A percentile compares a stretch with the other conserved stretches of the same genome.
Evolutionary conservation across 2,888 invertebrate genomes (phyloP).

Genomic region (Latheticus oryzae): DNA sequence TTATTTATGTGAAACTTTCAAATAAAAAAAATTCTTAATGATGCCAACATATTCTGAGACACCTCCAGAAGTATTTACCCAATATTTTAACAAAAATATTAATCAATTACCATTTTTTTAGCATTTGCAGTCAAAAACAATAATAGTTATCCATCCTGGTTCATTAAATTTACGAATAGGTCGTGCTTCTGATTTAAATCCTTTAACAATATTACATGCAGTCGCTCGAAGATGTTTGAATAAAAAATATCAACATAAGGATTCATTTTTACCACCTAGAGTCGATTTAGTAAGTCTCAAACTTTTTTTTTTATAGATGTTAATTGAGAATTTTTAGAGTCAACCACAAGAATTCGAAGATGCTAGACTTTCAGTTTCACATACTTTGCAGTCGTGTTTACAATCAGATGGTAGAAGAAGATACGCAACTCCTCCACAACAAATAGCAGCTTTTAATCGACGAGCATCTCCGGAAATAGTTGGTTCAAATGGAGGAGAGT

Average conservation of each 20-base stretch:
- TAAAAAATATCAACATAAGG: slow-evolving; percentile 58
- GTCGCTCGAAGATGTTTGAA: slow-evolving; percentile 77
- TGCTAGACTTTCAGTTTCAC: slow-evolving; percentile 83
- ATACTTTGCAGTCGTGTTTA: slow-evolving; percentile 86
- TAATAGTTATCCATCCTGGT: slow-evolving; percentile 95
- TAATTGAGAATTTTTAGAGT: slow-evolving; percentile 60
- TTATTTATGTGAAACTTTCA: neutral
- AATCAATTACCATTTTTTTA: slow-evolving; percentile 15
- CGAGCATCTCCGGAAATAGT: slow-evolving; percentile 78
- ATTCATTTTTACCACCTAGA: slow-evolving; percentile 72
- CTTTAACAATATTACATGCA: slow-evolving; percentile 86
- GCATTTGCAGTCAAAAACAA: slow-evolving; percentile 77
- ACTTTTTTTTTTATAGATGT: no score
- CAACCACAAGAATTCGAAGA: slow-evolving; percentile 85
- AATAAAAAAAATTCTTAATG: slow-evolving; percentile 32
- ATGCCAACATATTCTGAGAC: slow-evolving; percentile 41
- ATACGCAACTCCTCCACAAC: slow-evolving; percentile 89
- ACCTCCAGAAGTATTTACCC: slow-evolving; percentile 30
- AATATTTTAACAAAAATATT: neutral
- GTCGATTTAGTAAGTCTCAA: slow-evolving; percentile 67
- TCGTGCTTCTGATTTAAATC: slow-evolving; percentile 89
- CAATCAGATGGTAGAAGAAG: slow-evolving; percentile 83
- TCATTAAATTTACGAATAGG: slow-evolving; percentile 91
- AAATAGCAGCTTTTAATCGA: slow-evolving; percentile 89
- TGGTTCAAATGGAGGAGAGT: slow-evolving; percentile 70